Evolutionary conservation across 2,888 invertebrate genomes (phyloP), one percentile per base, ranked within the genome.

Genomic region (Ennomos erosarius): DNA sequence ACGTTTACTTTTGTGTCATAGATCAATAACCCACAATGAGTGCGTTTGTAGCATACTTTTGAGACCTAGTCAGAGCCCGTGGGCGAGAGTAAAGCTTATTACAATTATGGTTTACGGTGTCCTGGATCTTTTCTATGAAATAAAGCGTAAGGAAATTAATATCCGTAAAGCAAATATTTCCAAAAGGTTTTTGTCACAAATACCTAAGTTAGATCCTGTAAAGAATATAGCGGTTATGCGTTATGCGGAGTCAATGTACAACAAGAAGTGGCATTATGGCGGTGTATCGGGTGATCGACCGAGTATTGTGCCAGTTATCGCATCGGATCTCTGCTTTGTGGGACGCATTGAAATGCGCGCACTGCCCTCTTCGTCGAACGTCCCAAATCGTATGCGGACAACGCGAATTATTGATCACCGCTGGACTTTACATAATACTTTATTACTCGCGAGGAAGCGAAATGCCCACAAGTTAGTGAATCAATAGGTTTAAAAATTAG

Each of bases 251-350:
- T 63, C 60, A 63, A 57, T 53, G 61, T 56, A 63, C 58, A 59
- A 58, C 49, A 64, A 60, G 51, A 54, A 68, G 52, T 62, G 39
- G 51, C 62, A 59, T 55, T 65, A 68, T 63, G 65, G 56, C 68
- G 60, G 72, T 71, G 70, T 58, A 70, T 58, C 70, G 74, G 89
- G 87, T 88, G 88, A 90, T 81, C 83, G 88, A 88, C 88, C 90
- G 84, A 59, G 79, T 82, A 86, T 84, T 87, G 86, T 87, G 77
- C 66, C 73, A 76, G 76, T 82, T 90, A 91, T 91, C 90, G 84
- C 73, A 75, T 85, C 85, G 87, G 85, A 90, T 91, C 90, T 90
- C 67, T 74, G 76, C 86, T 90, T 90, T 88, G 87, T 84, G 70
- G 64, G 69, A 66, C 81, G 75, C 82, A 89, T 91, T 90, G 82